Base-by-base conservation (phyloP, 1,140 invertebrate genomes). In the Hycleus phaleratus region DNA sequence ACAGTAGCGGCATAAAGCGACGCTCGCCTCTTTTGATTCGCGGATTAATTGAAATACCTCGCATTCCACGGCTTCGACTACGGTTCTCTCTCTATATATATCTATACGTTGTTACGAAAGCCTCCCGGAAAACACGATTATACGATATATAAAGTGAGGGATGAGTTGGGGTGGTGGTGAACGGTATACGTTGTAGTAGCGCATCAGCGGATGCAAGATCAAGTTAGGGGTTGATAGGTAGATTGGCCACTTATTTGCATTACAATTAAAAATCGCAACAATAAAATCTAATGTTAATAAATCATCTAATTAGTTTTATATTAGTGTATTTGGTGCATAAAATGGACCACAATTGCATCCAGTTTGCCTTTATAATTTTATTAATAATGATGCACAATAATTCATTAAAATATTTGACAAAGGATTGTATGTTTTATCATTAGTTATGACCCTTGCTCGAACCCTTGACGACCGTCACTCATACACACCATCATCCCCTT, bases 1-100 rank as follows among this genome's bases (percentile, higher is more conserved):
- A 46, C 55, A 56, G 60, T 57, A 62, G 64, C 62, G 60, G 64
- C 62, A 69, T 67, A 70, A 70, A 70, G 68, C 68, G 67, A 64
- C 67, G 67, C 63, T 68, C 66, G 63, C 68, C 68, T 71, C 67
- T 70, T 71, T 70, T 71, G 70, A 71, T 71, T 71, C 68, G 67
- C 64, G 68, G 68, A 71, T 71, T 71, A 71, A 71, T 71, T 71
- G 70, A 70, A 71, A 71, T 71, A 71, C 68, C 68, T 71, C 60
- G 62, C 66, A 70, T 71, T 70, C 70, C 70, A 67, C 57, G 64
- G 67, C 52, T 63, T 66, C 59, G 56, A 50, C 62, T 56, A 58
- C 40, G 50, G 49, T 49, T 54, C 42, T 11, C 4, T 42, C 32
- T 38, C 9, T 40, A 55, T 25, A 43, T 43, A 32, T 32, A 32